Base-by-base conservation (phyloP, 2,113 vertebrate species). In the Murina feae region DNA sequence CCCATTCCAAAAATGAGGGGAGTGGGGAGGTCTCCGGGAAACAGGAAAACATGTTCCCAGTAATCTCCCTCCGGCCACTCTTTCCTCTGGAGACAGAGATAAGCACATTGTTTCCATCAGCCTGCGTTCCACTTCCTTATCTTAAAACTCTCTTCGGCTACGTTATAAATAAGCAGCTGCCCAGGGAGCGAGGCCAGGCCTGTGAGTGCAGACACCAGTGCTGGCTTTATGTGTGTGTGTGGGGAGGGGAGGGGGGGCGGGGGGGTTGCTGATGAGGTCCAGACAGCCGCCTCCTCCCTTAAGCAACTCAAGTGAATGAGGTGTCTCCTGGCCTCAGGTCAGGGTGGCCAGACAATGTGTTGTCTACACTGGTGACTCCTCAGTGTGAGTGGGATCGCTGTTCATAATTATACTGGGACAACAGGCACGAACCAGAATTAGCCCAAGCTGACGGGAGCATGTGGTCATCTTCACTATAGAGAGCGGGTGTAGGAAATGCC, bases 151-250 rank as follows among this genome's bases (percentile, higher is more conserved):
- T 97, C 97, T 98, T 95, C 74, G 88, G 65, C 42, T 1, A 89
- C 94, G 69, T 96, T 97, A 97, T 98, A 98, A 98, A 98, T 98
- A 98, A 97, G 66, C 18, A 94, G 89, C 94, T 96, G 96, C 95
- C 94, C 71, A 82, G 55, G 94, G 96, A 98, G 74, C 10, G 49
- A 72, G 88, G 92, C 83, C 87, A 95, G 83, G 58, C 53, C 0
- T 42, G 66, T 47, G 51, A 25, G 28, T n/a, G 6, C 13, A 17
- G 14, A 11, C 37, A 7, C 83, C 28, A 25, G 13, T 25, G 51
- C 17, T 4, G 21, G 21, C 12, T 17, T 21, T 58, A 12, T 78
- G 80, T 72, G n/a, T n/a, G n/a, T n/a, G n/a, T n/a, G n/a, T n/a
- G n/a, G n/a, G n/a, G n/a, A n/a, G n/a, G n/a, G n/a, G n/a, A n/a